A percentile compares a stretch with the other conserved stretches of the same genome.
Conservation (phyloP, 92 coral and sea anemone genomes). For the Muricea muricata region DNA sequence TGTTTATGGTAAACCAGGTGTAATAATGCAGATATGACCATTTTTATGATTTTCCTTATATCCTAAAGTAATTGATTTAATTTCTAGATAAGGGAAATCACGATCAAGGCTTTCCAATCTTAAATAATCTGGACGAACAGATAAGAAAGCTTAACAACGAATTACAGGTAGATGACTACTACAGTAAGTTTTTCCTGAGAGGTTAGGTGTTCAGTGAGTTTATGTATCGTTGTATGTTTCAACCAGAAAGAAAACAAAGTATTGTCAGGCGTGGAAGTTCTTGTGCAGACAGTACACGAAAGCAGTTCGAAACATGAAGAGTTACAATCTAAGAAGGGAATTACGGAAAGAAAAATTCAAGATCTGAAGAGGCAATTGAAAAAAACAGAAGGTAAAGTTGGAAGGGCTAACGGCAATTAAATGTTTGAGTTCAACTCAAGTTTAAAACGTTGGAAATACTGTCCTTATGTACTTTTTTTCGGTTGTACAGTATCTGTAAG, state of each 20-base stretch:
- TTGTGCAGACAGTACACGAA: constrained; percentile 65
- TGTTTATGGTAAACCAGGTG: too few relatives aligned
- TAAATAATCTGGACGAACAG: constrained; percentile 72
- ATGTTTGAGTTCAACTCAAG: too few relatives aligned
- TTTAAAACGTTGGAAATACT: too few relatives aligned
- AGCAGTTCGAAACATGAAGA: constrained; percentile 1
- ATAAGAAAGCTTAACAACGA: constrained; percentile 83
- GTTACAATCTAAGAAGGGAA: constrained; percentile 24
- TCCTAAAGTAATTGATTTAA: background rate
- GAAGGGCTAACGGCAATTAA: too few relatives aligned
- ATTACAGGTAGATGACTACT: constrained; percentile 77
- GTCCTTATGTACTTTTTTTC: too few relatives aligned
- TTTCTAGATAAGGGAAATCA: background rate
- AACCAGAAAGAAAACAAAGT: constrained; percentile 86
- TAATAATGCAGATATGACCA: too few relatives aligned
- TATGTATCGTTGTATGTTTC: too few relatives aligned
- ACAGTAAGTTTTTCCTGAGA: too few relatives aligned
- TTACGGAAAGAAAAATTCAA: constrained; percentile 22
- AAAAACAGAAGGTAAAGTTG: constrained; percentile 31
- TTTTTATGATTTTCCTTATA: too few relatives aligned
- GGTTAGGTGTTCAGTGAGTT: too few relatives aligned
- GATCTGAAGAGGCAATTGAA: constrained; percentile 13
- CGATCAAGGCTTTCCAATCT: constrained; percentile 68
- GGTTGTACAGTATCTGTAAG: too few relatives aligned
- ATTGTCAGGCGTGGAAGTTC: constrained; percentile 84